Conservation (phyloP, 2,113 vertebrate genomes). For the Hipposideros armiger region DNA sequence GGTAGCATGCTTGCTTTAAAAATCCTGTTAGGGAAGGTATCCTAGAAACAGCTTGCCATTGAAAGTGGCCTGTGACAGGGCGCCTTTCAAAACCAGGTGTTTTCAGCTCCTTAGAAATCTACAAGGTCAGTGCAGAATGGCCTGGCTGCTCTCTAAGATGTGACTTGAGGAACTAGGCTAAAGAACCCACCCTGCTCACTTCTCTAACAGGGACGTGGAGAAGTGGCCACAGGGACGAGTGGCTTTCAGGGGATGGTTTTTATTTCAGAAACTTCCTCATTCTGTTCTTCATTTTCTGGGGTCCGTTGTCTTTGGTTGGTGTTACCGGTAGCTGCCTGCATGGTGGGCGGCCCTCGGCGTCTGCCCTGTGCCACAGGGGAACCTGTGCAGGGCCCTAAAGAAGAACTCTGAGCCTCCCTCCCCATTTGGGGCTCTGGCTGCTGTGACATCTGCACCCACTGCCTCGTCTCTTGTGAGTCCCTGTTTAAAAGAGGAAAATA, state of each 20-base stretch:
- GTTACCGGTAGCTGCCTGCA: not conserved
- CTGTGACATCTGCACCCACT: not conserved
- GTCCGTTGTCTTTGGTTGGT: not conserved
- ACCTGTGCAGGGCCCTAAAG: not conserved
- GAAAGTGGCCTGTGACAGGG: not conserved
- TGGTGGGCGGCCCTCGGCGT: rapidly evolving
- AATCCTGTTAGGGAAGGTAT: too few relatives aligned
- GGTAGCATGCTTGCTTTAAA: not conserved
- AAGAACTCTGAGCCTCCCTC: not conserved
- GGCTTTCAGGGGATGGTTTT: not conserved
- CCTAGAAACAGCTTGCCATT: not conserved
- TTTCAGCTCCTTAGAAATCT: too few relatives aligned
- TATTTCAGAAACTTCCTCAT: not conserved
- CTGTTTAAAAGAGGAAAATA: not conserved
- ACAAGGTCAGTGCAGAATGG: not conserved
- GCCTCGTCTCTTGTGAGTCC: not conserved
- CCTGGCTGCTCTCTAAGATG: not conserved
- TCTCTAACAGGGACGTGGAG: not conserved
- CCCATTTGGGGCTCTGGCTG: rapidly evolving
- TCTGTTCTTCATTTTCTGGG: not conserved
- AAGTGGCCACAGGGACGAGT: not conserved
- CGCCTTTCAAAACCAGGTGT: not conserved
- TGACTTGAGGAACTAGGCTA: not conserved
- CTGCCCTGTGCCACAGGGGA: not conserved
- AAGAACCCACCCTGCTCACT: not conserved